These are phyloP conservation scores for Germaria angustata DNA, from an alignment of 2,888 invertebrate species.

Conservation along the genomic window DNA sequence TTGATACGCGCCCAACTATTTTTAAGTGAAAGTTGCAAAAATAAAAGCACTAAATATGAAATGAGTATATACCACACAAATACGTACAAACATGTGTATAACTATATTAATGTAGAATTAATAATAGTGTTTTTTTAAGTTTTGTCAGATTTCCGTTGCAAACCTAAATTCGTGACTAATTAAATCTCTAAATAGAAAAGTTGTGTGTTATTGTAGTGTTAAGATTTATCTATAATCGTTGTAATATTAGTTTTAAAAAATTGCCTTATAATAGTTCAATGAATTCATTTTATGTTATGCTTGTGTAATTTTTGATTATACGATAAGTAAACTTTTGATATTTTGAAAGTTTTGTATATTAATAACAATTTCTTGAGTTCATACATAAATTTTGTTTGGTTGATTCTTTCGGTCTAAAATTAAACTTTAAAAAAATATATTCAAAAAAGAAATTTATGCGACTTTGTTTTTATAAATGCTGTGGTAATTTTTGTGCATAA, in stretches of 20 bases:
- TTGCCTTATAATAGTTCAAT: background rate
- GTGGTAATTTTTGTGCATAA: no score
- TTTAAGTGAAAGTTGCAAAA: constrained; percentile 11
- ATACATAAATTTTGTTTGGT: no score
- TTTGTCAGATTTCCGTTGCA: background rate
- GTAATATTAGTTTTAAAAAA: background rate
- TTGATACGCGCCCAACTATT: background rate
- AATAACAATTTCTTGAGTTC: no score
- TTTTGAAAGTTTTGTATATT: no score
- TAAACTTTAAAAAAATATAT: no score
- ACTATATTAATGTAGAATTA: background rate
- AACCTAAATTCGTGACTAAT: background rate
- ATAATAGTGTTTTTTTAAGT: no score
- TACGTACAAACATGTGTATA: background rate
- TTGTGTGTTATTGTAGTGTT: background rate
- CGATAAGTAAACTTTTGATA: no score
- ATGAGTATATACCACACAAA: no score
- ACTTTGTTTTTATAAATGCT: no score
- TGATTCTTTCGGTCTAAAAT: no score
- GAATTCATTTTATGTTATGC: background rate
- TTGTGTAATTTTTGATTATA: no score
- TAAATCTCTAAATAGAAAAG: background rate
- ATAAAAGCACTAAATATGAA: background rate
- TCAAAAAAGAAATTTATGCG: no score
- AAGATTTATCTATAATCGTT: background rate